Base-by-base conservation (phyloP, 2,797 vertebrate genomes). In the Hephaestus fuliginosus region DNA sequence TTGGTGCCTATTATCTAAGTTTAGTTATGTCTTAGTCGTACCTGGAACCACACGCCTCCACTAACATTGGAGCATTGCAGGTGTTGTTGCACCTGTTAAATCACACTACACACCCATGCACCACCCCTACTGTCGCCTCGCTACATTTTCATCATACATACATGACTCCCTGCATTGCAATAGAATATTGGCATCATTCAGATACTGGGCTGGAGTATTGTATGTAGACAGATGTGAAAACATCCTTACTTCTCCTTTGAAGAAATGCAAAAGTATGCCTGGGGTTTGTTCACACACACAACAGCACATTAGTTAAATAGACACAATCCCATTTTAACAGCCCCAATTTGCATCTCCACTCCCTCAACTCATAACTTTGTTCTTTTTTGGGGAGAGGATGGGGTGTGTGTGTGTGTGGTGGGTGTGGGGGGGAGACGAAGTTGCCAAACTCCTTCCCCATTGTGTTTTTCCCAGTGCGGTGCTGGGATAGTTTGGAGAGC, bases 401-500 rank as follows among this genome's bases (percentile, higher is more conserved):
- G 10, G 4, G 25, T 43, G 53, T n/a, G 20, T 43, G 30, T 33
- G 30, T 33, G 30, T 33, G 1, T n/a, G 25, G 10, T 4, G 25
- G 48, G 51, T n/a, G 20, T 43, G 33, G 6, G 30, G 81, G 28
- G 61, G 71, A 20, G 49, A 70, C 41, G 49, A 94, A 95, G 94
- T 94, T 97, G 96, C 96, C 96, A 97, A 95, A 94, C 93, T 94
- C 95, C 91, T 93, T 92, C 93, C 85, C 94, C 89, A 95, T 96
- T 96, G 96, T 96, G 91, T 92, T 96, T 93, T 95, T 96, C 95
- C 96, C 96, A 88, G 84, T 86, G 88, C 95, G 93, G 94, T 95
- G 96, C 94, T 89, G 97, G 96, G 97, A 97, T 96, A 96, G 96
- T 97, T 97, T 96, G 96, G 92, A 97, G 96, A 96, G 93, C 91